Base-by-base conservation (phyloP, 2,113 vertebrate species). In the Pseudorectes ferrugineus region DNA sequence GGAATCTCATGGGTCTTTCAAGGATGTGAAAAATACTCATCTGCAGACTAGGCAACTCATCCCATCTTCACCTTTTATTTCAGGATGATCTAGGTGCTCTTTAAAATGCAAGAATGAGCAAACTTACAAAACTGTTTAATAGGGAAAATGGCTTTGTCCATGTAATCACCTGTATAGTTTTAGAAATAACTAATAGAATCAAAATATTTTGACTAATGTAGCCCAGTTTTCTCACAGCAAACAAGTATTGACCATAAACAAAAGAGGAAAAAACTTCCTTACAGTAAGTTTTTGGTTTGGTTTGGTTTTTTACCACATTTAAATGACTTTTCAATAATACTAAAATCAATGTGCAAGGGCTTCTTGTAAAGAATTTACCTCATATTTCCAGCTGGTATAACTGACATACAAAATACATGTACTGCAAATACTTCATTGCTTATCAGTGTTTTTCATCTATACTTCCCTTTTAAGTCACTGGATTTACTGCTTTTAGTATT, bases 201-300 rank as follows among this genome's bases (percentile, higher is more conserved):
- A 45, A 89, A 71, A 75, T 40, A 49, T 42, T 70, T 71, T 78
- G 11, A 43, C 4, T 74, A 33, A 71, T 14, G 11, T 35, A 70
- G 9, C 5, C 13, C 14, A 78, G 10, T 55, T 92, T 6, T 57
- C 22, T 76, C 43, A 68, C 11, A 87, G 22, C 1, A 45, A 24
- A 43, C 5, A 57, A 55, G 2, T 57, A 58, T 3, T 67, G 8
- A 54, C 14, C 3, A 14, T 29, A 43, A 83, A 71, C 17, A 70
- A 63, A 42, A 31, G 13, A 45, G 3, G 3, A 42, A 62, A 28
- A 48, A 33, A 1, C 17, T 63, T 67, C 4, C 9, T 68, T 14
- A 45, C 6, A n/a, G 5, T 3, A 36, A 14, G 8, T 5, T 20
- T 70, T 59, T 19, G 1, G 6, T n/a, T 76, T 22, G 8, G 1